phyloP scores from a whole-genome alignment of 2,113 vertebrate species.

The Heterotilapia buettikoferi region DNA sequence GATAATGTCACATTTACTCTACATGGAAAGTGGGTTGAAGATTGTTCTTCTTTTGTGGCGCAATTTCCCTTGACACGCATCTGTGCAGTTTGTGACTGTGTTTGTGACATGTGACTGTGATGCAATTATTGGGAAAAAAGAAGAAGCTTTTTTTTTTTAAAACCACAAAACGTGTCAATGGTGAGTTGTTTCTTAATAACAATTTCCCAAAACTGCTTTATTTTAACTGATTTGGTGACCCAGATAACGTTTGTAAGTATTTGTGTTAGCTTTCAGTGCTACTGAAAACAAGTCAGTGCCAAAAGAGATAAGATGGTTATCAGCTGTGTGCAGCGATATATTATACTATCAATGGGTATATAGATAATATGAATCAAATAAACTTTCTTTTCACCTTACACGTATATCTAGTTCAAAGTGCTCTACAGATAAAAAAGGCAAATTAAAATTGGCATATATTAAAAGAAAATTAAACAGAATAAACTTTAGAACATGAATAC shows the following conservation, averaged over 20 bases:
- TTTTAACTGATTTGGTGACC: neutral
- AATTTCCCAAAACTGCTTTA: neutral
- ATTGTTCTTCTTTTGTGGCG: neutral
- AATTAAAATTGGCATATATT: neutral
- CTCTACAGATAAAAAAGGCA: neutral
- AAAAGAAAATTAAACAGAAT: neutral
- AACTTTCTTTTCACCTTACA: neutral
- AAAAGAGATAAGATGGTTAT: neutral
- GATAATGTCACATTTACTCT: neutral
- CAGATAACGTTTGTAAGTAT: neutral
- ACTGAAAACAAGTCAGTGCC: neutral
- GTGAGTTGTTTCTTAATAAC: neutral
- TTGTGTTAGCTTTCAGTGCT: neutral
- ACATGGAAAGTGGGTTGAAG: neutral
- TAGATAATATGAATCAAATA: neutral
- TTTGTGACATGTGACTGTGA: neutral
- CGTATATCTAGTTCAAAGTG: neutral
- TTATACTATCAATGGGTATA: neutral
- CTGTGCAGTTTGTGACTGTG: neutral
- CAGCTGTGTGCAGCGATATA: neutral
- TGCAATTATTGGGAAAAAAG: neutral
- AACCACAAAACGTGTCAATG: neutral
- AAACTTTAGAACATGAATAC: neutral
- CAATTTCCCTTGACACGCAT: neutral
- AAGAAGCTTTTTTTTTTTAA: neutral